Evolutionary conservation across 2,888 invertebrate genomes (phyloP).

Genomic region (Nymphalis c-album): DNA sequence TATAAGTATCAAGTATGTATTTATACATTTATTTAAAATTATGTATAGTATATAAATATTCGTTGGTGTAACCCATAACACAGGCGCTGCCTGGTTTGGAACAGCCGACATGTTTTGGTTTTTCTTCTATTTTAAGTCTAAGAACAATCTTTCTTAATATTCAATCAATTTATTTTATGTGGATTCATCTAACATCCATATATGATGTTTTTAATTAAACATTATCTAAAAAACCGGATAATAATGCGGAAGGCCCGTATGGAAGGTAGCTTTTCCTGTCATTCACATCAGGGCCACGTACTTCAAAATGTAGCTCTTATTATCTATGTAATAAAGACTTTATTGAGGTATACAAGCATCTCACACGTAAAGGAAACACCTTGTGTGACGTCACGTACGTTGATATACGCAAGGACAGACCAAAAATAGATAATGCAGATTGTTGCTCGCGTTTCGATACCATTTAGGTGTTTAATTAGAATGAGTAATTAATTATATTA

Average conservation of each 20-base stretch:
- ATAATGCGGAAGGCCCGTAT: constrained; percentile 39
- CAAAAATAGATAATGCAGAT: constrained; percentile 30
- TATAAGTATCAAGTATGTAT: no score
- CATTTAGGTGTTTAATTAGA: constrained; percentile 27
- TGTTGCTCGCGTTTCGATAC: constrained; percentile 27
- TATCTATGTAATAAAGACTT: neutral
- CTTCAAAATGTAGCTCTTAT: constrained; percentile 11
- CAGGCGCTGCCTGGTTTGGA: no score
- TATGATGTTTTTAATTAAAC: constrained; percentile 27
- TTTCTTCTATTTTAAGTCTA: no score
- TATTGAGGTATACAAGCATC: neutral
- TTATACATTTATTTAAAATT: neutral
- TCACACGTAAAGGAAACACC: constrained; percentile 30
- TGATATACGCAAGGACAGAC: constrained; percentile 31
- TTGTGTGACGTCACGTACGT: constrained; percentile 31
- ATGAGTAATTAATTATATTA: constrained; percentile 17
- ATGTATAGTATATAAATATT: neutral
- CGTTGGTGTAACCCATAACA: no score
- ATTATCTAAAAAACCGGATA: constrained; percentile 34
- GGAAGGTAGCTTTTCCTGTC: constrained; percentile 33
- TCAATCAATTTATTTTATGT: constrained; percentile 2
- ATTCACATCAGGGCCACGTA: constrained; percentile 20
- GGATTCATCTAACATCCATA: constrained; percentile 15
- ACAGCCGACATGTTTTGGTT: no score
- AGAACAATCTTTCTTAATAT: neutral